Conservation (phyloP, 2,888 invertebrate genomes). For the Mythimna impura region DNA sequence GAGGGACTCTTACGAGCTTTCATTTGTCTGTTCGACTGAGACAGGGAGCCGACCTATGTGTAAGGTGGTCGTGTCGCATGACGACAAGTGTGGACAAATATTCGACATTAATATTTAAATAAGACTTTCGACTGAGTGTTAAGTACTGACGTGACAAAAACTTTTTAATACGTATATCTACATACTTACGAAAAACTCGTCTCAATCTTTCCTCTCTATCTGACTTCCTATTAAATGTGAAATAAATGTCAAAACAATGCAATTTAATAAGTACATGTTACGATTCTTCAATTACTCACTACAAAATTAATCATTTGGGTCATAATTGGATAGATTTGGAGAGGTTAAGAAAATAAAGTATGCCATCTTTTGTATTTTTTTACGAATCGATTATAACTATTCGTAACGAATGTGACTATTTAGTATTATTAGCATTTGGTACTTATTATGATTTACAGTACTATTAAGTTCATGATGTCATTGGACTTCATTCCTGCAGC, state of each 20-base stretch:
- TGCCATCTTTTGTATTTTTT: conserved; percentile 80
- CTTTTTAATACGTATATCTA: conserved; percentile 20
- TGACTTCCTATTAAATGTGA: conserved; percentile 50
- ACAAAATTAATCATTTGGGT: conserved; percentile 38
- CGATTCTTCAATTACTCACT: conserved; percentile 36
- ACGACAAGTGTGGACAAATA: conserved; percentile 38
- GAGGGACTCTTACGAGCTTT: conserved; percentile 88
- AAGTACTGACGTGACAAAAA: conserved; percentile 57
- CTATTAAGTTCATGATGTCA: conserved; percentile 34
- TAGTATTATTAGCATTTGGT: conserved; percentile 47
- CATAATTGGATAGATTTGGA: conserved; percentile 56
- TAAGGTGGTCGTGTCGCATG: conserved; percentile 46
- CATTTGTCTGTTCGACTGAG: conserved; percentile 90
- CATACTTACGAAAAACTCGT: conserved; percentile 23
- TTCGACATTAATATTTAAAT: conserved; percentile 33
- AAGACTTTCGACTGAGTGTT: conserved; percentile 62
- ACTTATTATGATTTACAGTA: conserved; percentile 50
- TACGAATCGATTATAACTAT: conserved; percentile 70
- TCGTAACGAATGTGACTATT: conserved; percentile 60
- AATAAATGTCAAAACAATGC: conserved; percentile 19
- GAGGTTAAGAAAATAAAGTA: conserved; percentile 61
- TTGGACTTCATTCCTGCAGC: conserved; percentile 49
- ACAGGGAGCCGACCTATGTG: conserved; percentile 51
- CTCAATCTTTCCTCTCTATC: conserved; percentile 59
- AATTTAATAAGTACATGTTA: conserved; percentile 37